phyloP scores from a whole-genome alignment of 2,888 invertebrate species.

The Xanthia togata region DNA sequence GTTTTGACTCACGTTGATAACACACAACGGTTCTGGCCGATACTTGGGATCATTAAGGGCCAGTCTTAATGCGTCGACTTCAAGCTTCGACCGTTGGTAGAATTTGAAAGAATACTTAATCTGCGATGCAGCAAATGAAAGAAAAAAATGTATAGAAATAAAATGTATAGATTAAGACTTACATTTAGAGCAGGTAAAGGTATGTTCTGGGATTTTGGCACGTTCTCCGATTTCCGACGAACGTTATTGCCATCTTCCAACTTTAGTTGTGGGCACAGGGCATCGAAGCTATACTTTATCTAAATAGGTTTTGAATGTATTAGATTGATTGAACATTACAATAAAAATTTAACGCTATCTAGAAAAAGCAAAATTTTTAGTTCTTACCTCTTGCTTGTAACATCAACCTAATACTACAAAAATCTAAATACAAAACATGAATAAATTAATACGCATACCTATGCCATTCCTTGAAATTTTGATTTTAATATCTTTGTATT shows the following conservation, averaged over 20 bases:
- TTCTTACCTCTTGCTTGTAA: slow-evolving; percentile 19
- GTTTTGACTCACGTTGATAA: slow-evolving; percentile 92
- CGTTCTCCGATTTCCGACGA: slow-evolving; percentile 87
- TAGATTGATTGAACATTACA: slow-evolving; percentile 13
- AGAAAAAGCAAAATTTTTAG: neutral
- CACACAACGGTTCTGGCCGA: slow-evolving; percentile 91
- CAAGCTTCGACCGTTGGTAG: slow-evolving; percentile 91
- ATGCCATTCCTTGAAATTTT: neutral
- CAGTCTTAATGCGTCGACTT: slow-evolving; percentile 90
- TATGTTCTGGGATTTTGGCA: slow-evolving; percentile 90
- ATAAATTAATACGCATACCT: neutral
- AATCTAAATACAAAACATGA: neutral
- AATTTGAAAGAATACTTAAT: slow-evolving; percentile 93
- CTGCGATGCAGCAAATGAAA: slow-evolving; percentile 85
- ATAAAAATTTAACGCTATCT: neutral
- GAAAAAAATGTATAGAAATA: slow-evolving; percentile 60
- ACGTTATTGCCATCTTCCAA: slow-evolving; percentile 91
- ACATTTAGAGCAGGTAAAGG: slow-evolving; percentile 95
- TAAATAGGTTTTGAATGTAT: slow-evolving; percentile 77
- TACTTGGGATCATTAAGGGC: slow-evolving; percentile 91
- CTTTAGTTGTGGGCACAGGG: slow-evolving; percentile 92
- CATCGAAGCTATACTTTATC: slow-evolving; percentile 94
- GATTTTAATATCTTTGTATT: neutral
- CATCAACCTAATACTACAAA: neutral
- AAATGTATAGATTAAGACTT: slow-evolving; percentile 80